Percentiles rank a stretch among this genome's conserved stretches.
These are phyloP conservation scores for Arrhamphus sclerolepis DNA, from an alignment of 2,797 vertebrate species.

Conservation along the genomic window DNA sequence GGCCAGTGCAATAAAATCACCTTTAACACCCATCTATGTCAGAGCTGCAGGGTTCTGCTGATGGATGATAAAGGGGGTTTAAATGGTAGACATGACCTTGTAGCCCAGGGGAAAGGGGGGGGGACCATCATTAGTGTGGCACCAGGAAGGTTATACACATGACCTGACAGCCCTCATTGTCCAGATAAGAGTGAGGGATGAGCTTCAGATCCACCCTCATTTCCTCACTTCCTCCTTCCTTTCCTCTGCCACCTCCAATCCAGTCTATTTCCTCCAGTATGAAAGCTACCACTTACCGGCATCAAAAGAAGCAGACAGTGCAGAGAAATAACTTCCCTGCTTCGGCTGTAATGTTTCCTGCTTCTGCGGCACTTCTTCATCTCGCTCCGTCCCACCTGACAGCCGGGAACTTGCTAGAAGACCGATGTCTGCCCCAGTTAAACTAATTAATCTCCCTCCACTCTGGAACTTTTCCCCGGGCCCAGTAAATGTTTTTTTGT, in stretches of 20 bases:
- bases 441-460: conserved; percentile 74
- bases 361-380: conserved; percentile 50
- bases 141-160: conserved; percentile 78
- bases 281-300: conserved; percentile 8
- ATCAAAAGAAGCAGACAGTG: conserved; percentile 3
- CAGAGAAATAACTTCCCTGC: conserved; percentile 9
- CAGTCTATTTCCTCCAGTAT: not conserved
- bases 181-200: conserved; percentile 80
- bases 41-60: conserved; percentile 48
- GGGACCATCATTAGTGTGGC: conserved; percentile 76
- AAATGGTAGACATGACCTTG: conserved; percentile 66
- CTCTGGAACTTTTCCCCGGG: conserved; percentile 10
- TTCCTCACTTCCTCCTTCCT: conserved; percentile 23
- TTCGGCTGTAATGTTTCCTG: conserved; percentile 21
- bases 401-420: conserved; percentile 61
- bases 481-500: too few species aligned
- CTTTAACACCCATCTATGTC: conserved; percentile 34
- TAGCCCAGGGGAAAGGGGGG: conserved; percentile 43
- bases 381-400: conserved; percentile 36
- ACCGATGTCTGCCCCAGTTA: conserved; percentile 76
- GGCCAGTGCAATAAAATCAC: conserved; percentile 29
- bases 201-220: conserved; percentile 52
- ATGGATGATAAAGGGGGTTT: conserved; percentile 63
- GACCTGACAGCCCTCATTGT: conserved; percentile 66
- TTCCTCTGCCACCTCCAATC: conserved; percentile 16